Base-by-base conservation (phyloP, 2,888 invertebrate species). In the Ophion slaviceki region DNA sequence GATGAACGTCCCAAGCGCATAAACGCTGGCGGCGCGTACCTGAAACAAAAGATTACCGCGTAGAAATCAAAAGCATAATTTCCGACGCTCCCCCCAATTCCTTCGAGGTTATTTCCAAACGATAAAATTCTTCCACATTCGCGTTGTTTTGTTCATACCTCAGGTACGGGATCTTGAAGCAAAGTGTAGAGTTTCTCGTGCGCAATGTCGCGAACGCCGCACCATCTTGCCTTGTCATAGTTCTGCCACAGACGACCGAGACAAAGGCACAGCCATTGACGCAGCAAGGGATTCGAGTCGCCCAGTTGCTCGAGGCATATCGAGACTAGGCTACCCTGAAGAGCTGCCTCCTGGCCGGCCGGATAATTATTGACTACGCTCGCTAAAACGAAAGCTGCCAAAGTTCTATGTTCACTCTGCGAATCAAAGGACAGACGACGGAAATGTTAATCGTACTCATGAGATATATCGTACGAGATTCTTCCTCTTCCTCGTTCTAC, bases 301-400 rank as follows among this genome's bases (percentile, higher is more conserved):
- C 95, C 95, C 87, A 99, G 95, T 94, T 99, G 98, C 93, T 98
- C 99, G 91, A 99, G 95, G 94, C 99, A 99, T 85, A 98, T 96
- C 20, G 98, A 97, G 66, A 99, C 97, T 92, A 99, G 95, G 79
- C 97, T 98, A 3, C 98, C 98, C 94, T 99, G 97, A 85, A 98
- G 94, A 0, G 98, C 98, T 14, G 97, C 98, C 91, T 98, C 97
- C 95, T 99, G 99, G 0, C 99, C 99, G 24, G 96, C 96, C 64
- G 96, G 96, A 94, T 98, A 98, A 92, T 98, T 96, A 93, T 98
- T 97, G 47, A 99, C 99, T 87, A 99, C 98, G 91, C 98, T 97
- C 1, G 99, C 97, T 88, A 99, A 94, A 24, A 99, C 98, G 94
- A 99, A 99, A 32, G 99, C 99, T 5, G 99, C 98, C 93, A 99